Evolutionary conservation across 2,888 invertebrate species (phyloP).

Genomic region (Neoascia interrupta): DNA sequence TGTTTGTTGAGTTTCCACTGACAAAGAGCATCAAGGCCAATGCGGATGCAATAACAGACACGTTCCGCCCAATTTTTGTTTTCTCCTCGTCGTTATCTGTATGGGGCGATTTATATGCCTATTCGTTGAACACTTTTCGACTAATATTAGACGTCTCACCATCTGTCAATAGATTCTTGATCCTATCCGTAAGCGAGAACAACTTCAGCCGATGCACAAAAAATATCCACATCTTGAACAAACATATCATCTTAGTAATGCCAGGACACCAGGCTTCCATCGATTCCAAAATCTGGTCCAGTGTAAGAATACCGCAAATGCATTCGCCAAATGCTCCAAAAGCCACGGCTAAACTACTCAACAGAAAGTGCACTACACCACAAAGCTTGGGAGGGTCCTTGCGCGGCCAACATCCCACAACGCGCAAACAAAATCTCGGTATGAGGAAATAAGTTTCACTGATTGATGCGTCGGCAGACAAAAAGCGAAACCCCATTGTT

Average conservation of each 20-base stretch:
- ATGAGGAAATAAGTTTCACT: slow-evolving; percentile 73
- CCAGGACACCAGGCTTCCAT: slow-evolving; percentile 78
- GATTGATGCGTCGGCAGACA: slow-evolving; percentile 71
- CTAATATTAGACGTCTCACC: slow-evolving; percentile 68
- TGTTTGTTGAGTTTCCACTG: slow-evolving; percentile 73
- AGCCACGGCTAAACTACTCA: slow-evolving; percentile 73
- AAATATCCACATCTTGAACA: slow-evolving; percentile 75
- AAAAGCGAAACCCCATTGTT: slow-evolving; percentile 67
- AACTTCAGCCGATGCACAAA: slow-evolving; percentile 72
- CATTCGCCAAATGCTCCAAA: slow-evolving; percentile 75
- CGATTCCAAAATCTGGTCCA: slow-evolving; percentile 73
- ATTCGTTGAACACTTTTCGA: neutral
- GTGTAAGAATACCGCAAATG: slow-evolving; percentile 73
- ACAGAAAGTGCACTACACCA: slow-evolving; percentile 69
- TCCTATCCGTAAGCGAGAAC: slow-evolving; percentile 70
- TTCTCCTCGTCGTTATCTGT: slow-evolving; percentile 64
- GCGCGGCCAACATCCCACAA: slow-evolving; percentile 77
- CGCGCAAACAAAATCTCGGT: slow-evolving; percentile 73
- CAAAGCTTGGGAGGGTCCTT: slow-evolving; percentile 58
- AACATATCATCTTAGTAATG: slow-evolving; percentile 74
- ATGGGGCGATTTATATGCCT: neutral
- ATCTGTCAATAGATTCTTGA: slow-evolving; percentile 71
- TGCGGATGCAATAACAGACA: slow-evolving; percentile 71
- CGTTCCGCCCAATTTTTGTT: slow-evolving; percentile 70
- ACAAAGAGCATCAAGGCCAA: slow-evolving; percentile 72